Percentiles rank a stretch among this genome's conserved stretches.
These are phyloP conservation scores for Propithecus deckenii DNA, from an alignment of 2,797 vertebrate genomes.

Conservation along the genomic window DNA sequence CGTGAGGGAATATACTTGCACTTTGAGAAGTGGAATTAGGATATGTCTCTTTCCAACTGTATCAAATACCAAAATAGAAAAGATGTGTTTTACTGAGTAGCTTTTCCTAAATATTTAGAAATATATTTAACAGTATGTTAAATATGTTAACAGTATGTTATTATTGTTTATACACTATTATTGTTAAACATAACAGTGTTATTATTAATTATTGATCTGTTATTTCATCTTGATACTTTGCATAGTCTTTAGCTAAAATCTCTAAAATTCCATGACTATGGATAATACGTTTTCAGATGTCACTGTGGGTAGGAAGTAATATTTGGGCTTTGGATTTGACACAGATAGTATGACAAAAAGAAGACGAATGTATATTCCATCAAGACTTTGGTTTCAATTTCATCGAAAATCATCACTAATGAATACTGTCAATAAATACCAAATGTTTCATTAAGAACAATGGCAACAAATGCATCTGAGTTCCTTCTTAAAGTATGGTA, in stretches of 20 bases:
- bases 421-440: slow-evolving; percentile 24
- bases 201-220: neutral
- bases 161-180: neutral
- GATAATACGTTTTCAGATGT: neutral
- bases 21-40: neutral
- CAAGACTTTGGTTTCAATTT: slow-evolving; percentile 19
- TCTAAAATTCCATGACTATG: neutral
- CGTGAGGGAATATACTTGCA: neutral
- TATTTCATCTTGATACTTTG: slow-evolving; percentile 17
- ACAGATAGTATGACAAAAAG: neutral
- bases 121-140: neutral
- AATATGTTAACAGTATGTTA: neutral
- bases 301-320: neutral
- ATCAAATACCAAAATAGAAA: neutral
- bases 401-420: neutral
- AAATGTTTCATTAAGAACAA: neutral
- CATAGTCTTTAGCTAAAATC: slow-evolving; percentile 45
- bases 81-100: neutral
- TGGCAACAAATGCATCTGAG: neutral
- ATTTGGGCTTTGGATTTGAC: neutral
- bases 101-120: neutral
- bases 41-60: neutral
- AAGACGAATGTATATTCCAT: neutral
- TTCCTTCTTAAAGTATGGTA: neutral
- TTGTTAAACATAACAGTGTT: neutral